Conservation (phyloP, 2,888 invertebrate species). For the Drosophila nigricruria region DNA sequence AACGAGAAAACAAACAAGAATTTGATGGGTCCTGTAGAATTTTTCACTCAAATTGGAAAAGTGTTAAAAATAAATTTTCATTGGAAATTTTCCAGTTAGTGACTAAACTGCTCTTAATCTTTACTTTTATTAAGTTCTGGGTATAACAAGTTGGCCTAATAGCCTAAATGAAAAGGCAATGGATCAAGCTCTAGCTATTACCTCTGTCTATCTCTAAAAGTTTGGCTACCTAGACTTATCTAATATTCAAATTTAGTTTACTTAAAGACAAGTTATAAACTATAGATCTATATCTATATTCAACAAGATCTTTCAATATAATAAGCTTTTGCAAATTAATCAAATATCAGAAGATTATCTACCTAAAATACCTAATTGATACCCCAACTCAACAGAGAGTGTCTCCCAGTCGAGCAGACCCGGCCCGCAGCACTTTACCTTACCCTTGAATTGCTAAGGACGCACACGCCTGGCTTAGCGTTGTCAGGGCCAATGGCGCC, state of each 20-base stretch:
- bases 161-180: neutral
- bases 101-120: neutral
- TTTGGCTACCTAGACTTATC: no score
- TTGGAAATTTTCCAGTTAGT: neutral
- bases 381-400: neutral
- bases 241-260: no score
- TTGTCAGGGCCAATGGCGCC: conserved; percentile 67
- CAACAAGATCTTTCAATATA: no score
- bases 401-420: neutral
- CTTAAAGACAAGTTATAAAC: neutral
- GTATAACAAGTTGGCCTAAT: neutral
- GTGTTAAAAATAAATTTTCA: no score
- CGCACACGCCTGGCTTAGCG: conserved; percentile 25
- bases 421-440: neutral
- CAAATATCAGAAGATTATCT: neutral
- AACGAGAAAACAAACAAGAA: neutral
- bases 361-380: neutral
- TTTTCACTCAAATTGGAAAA: no score
- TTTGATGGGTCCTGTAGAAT: no score
- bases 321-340: neutral
- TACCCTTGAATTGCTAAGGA: conserved; percentile 53
- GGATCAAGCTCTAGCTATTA: neutral
- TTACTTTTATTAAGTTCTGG: neutral
- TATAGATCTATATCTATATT: no score
- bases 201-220: no score